Evolutionary conservation across 2,888 invertebrate genomes (phyloP), one percentile per base, ranked within the genome.

Genomic region (Laothoe populi): DNA sequence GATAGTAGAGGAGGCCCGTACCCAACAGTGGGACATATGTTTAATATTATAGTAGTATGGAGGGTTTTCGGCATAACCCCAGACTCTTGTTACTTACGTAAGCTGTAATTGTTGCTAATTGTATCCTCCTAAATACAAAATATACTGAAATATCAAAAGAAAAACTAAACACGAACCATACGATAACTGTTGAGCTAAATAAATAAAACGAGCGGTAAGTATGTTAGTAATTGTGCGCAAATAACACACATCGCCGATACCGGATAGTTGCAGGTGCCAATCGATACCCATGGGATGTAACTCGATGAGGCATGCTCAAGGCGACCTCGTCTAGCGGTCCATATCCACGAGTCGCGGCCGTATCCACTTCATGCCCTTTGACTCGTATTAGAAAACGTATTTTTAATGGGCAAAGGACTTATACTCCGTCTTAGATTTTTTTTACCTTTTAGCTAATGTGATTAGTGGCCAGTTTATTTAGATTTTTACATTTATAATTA

Each of bases 231-330:
- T n/a, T n/a, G n/a, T 40, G 24, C 62, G 42, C 61, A 59, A 57
- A 65, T 66, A 61, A 61, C 61, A 64, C 66, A 68, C 63, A 69
- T 64, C 62, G 61, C 71, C 63, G 81, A 72, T 76, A 88, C 82
- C 78, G 78, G 86, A 87, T 80, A 84, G 77, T 67, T 59, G 65
- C 78, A 78, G 79, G 79, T 83, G 81, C 72, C 69, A 77, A 83
- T 74, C 69, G 81, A 91, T 90, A 89, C 86, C 74, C 88, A 83
- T 90, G 91, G 84, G 91, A 90, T 64, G 88, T 78, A 86, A 90
- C 73, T 53, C 63, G 79, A 89, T 66, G 71, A 81, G 65, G 71
- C 64, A 62, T 64, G 58, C 69, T 70, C 82, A 82, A 84, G 82
- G 78, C 73, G 74, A 79, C 69, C 68, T 69, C 70, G 77, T 59